Conservation (phyloP, 2,797 vertebrate genomes). For the Perodicticus potto region DNA sequence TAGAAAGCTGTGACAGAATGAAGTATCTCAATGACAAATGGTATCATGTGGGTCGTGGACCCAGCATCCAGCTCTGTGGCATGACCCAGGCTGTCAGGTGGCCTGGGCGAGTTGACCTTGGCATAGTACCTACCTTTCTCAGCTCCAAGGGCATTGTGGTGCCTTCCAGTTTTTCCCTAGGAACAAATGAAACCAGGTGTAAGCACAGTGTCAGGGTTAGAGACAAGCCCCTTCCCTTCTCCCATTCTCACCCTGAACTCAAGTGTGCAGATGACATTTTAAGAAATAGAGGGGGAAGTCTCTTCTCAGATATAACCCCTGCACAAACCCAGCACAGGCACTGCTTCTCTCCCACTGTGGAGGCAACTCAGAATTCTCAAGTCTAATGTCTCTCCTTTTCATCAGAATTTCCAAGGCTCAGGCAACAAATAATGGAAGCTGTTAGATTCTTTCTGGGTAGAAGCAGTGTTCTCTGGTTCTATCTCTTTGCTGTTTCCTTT, state of each 20-base stretch:
- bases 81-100: not conserved
- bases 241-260: fast-evolving
- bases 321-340: not conserved
- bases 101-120: not conserved
- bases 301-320: not conserved
- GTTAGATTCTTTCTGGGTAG: not conserved
- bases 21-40: not conserved
- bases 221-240: not conserved
- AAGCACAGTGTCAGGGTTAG: not conserved
- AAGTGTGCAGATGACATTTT: not conserved
- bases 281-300: not conserved
- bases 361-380: not conserved
- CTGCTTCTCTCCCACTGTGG: not conserved
- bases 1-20: not conserved
- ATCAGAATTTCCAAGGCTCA: conserved; percentile 1
- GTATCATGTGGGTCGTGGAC: not conserved
- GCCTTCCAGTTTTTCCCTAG: not conserved
- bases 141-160: not conserved
- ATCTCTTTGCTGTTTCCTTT: not conserved
- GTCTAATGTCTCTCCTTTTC: not conserved
- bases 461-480: not conserved
- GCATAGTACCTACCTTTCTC: not conserved
- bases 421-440: not conserved
- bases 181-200: fast-evolving
- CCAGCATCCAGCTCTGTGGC: not conserved